Evolutionary conservation across 2,888 invertebrate species (phyloP), one percentile per base, ranked within the genome.

Genomic region (Cryptocephalus primarius): DNA sequence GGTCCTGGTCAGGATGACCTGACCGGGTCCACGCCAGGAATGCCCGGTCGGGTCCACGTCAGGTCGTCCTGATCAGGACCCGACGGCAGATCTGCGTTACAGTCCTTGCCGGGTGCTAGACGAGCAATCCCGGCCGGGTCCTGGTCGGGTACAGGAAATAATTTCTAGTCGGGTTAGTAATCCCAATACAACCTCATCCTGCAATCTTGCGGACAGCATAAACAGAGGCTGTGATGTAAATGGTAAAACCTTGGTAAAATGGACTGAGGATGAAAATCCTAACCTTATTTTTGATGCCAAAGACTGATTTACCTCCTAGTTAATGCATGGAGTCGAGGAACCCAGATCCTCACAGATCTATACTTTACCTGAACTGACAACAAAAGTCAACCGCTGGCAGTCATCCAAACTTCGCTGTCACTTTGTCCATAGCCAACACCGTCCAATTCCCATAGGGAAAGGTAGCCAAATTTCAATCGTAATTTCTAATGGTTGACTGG

Each of bases 261-360:
- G 51, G 52, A 38, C 52, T 4, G 48, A 54, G 44, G 43, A 48
- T 32, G 40, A 54, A 42, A 13, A 52, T 34, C 36, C 47, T 8
- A 9, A 34, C 44, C 51, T 48, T n/a, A 32, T 48, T 8, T 54
- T 50, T 39, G 54, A 55, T 42, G 54, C 54, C 11, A 53, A 56
- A 46, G 53, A 55, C 14, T 41, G 42, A 22, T 14, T n/a, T 38
- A 51, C 50, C 34, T 57, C 53, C 32, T 47, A 40, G 48, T 55
- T 50, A 9, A 45, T 9, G 50, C 49, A 8, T 54, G 52, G 49
- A 51, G 33, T 32, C 36, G 39, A 9, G 49, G n/a, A n/a, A n/a
- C n/a, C n/a, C n/a, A 54, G 41, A 46, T 49, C 34, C 50, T 49
- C 32, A 46, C 49, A 1, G 52, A 54, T 33, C 38, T 55, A 9